These are phyloP conservation scores for Erebia aethiops DNA, from an alignment of 2,888 invertebrate genomes.

Conservation along the genomic window DNA sequence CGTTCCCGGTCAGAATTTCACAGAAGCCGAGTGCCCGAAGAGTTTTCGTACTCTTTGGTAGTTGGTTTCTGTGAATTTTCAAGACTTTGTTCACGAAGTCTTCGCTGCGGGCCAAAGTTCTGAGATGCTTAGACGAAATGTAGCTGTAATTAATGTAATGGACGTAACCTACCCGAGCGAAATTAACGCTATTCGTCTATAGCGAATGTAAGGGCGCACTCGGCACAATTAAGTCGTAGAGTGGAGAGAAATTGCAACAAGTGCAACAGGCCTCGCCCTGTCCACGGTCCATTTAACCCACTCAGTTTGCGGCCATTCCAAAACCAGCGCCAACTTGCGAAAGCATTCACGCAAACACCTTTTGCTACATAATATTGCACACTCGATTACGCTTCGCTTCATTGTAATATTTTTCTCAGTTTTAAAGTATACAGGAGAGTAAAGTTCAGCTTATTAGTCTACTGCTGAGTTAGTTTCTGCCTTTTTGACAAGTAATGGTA, in stretches of 20 bases:
- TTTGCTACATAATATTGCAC: conserved; percentile 48
- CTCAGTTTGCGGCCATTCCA: conserved; percentile 62
- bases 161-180: conserved; percentile 70
- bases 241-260: conserved; percentile 78
- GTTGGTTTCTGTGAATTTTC: conserved; percentile 71
- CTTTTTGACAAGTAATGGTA: not conserved
- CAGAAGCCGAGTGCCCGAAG: conserved; percentile 37
- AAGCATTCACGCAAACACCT: conserved; percentile 56
- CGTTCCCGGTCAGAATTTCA: conserved; percentile 53
- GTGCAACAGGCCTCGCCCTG: conserved; percentile 68
- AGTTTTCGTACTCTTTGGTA: conserved; percentile 70
- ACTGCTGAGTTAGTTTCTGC: not conserved
- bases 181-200: conserved; percentile 77
- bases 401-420: conserved; percentile 26
- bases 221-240: conserved; percentile 72
- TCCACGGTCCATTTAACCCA: conserved; percentile 77
- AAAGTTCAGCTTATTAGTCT: not conserved
- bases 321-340: conserved; percentile 54
- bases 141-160: conserved; percentile 82
- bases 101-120: conserved; percentile 68
- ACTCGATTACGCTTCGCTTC: conserved; percentile 43
- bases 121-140: conserved; percentile 78
- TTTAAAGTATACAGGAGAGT: conserved; percentile 6
- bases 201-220: conserved; percentile 69
- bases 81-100: conserved; percentile 71